phyloP scores from a whole-genome alignment of 1,140 invertebrate species.

The Chironomus tepperi region DNA sequence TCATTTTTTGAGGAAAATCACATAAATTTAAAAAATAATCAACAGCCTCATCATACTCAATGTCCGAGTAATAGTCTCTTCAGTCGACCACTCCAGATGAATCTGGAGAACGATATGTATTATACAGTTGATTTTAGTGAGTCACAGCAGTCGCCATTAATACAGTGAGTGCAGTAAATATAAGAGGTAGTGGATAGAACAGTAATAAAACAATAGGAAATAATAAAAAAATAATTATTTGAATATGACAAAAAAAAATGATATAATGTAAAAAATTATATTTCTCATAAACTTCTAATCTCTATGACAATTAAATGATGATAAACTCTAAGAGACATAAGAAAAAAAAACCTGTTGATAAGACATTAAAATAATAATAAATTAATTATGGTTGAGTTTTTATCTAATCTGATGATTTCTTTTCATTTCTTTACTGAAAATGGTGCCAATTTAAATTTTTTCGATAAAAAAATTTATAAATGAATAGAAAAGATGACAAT shows the following conservation, averaged over 20 bases:
- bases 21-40: constrained; percentile 26
- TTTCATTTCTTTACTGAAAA: not conserved
- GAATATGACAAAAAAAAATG: not conserved
- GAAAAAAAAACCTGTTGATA: constrained; percentile 1
- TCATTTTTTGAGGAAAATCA: constrained; percentile 15
- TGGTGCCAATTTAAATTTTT: constrained; percentile 13
- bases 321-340: not conserved
- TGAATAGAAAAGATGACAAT: not conserved
- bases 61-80: constrained; percentile 32
- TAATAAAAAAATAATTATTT: not conserved
- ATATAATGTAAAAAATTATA: constrained; percentile 15
- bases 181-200: too few species aligned
- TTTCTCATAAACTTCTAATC: not conserved
- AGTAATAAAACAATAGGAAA: too few species aligned
- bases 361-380: not conserved
- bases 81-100: constrained; percentile 48
- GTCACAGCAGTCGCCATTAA: constrained; percentile 58
- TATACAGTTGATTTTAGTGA: constrained; percentile 63
- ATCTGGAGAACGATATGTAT: constrained; percentile 52
- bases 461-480: not conserved
- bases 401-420: too few species aligned
- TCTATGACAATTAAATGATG: constrained; percentile 5
- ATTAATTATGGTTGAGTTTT: too few species aligned
- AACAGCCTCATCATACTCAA: constrained; percentile 32
- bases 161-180: constrained; percentile 44